Evolutionary conservation across 2,888 invertebrate genomes (phyloP).

Genomic region (Anthoptus insignis): DNA sequence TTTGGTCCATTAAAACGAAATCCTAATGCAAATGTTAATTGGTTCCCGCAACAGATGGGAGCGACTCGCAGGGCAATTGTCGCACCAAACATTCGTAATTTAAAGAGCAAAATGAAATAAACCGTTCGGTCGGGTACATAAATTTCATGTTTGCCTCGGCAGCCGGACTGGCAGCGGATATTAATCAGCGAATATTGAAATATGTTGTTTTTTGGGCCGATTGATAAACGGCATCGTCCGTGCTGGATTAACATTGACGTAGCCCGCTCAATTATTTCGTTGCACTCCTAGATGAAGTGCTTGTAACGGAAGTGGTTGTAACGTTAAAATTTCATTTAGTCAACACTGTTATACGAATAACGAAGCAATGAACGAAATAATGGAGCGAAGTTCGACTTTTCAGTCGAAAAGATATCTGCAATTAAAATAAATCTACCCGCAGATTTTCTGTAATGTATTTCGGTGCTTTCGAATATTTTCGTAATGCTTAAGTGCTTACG

Average conservation of each 20-base stretch:
- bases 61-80: slow-evolving; percentile 80
- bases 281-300: slow-evolving; percentile 41
- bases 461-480: background rate
- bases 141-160: slow-evolving; percentile 85
- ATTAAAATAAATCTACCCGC: background rate
- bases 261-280: slow-evolving; percentile 76
- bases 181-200: slow-evolving; percentile 87
- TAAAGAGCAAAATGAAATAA: slow-evolving; percentile 85
- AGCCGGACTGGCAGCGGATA: slow-evolving; percentile 84
- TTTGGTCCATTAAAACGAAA: slow-evolving; percentile 55
- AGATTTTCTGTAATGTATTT: background rate
- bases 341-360: slow-evolving; percentile 6
- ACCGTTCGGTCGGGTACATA: slow-evolving; percentile 84
- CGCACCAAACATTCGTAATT: slow-evolving; percentile 84
- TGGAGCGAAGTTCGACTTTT: background rate
- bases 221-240: slow-evolving; percentile 82
- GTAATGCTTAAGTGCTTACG: no score
- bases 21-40: slow-evolving; percentile 81
- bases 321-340: slow-evolving; percentile 5
- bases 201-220: slow-evolving; percentile 85
- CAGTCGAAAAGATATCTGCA: background rate
- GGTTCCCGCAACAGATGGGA: slow-evolving; percentile 80
- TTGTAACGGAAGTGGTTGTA: slow-evolving; percentile 17
- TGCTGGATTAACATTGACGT: slow-evolving; percentile 81
- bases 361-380: background rate